A percentile compares a stretch with the other conserved stretches of the same genome.
phyloP scores from a whole-genome alignment of 2,888 invertebrate species.

The Julus scanicus region DNA sequence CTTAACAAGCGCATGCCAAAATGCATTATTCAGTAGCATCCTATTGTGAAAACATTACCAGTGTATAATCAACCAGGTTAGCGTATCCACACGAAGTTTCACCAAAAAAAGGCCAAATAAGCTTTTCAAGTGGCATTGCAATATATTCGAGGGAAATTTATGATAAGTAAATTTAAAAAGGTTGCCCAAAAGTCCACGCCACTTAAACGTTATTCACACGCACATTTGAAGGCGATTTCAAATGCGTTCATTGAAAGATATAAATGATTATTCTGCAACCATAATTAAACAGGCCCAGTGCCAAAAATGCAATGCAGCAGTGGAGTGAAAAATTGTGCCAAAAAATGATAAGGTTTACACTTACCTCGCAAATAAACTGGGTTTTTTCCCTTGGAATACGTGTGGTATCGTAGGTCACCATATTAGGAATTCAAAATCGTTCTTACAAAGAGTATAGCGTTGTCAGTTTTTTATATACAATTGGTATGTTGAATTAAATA shows the following conservation, averaged over 20 bases:
- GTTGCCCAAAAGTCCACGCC: background rate
- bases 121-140: background rate
- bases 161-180: background rate
- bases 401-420: constrained; percentile 10
- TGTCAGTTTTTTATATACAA: too few relatives aligned
- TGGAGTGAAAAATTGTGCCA: background rate
- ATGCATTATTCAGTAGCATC: constrained; percentile 11
- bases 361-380: background rate
- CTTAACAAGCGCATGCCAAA: background rate
- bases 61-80: background rate
- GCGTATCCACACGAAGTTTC: background rate
- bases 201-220: background rate
- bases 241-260: background rate
- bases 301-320: background rate
- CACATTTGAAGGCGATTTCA: background rate
- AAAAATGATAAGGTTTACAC: constrained; percentile 30
- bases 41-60: background rate
- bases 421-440: background rate
- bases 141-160: background rate
- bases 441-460: background rate
- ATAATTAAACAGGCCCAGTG: background rate
- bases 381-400: background rate
- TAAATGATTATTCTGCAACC: background rate
- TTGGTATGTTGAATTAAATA: too few relatives aligned
- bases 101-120: background rate